Evolutionary conservation across 2,888 invertebrate species (phyloP), one percentile per base, ranked within the genome.

Genomic region (Macrosoma leucophasiata): DNA sequence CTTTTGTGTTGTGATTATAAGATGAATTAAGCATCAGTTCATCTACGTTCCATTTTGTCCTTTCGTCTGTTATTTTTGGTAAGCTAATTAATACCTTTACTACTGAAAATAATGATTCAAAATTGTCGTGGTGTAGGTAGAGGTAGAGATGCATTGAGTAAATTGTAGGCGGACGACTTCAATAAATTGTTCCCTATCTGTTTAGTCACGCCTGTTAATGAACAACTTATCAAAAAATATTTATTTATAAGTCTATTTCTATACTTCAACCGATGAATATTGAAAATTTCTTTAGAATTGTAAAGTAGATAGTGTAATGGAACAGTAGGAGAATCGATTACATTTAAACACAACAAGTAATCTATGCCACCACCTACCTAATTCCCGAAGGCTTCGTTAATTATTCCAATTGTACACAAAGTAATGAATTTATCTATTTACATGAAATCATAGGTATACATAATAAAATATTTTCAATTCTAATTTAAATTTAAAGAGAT

Each of bases 21-120:
- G 52, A 70, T 78, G 74, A 67, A 70, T 64, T 76, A 66, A 68
- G 46, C 44, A 61, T 46, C 61, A 44, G 45, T 52, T 58, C n/a
- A n/a, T n/a, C n/a, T n/a, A n/a, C n/a, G n/a, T n/a, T n/a, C n/a
- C n/a, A n/a, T n/a, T n/a, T n/a, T n/a, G n/a, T n/a, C n/a, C n/a
- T 30, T 17, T 18, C 7, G 4, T 30, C 13, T 15, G 17, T 5
- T 13, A 23, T 29, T 21, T 26, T 25, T 22, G 30, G 27, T 33
- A 13, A 8, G 29, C 21, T 25, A 18, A 18, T 13, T 30, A 36
- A 18, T 22, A 14, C 21, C 4, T n/a, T n/a, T 21, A 9, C 18
- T 5, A 4, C 17, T 17, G 17, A 17, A 17, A 5, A 5, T 5
- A 17, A 7, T 17, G 17, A 17, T 7, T 17, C 17, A 4, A 4